Evolutionary conservation across 1,140 invertebrate species (phyloP).

Genomic region (Drosophila busckii): DNA sequence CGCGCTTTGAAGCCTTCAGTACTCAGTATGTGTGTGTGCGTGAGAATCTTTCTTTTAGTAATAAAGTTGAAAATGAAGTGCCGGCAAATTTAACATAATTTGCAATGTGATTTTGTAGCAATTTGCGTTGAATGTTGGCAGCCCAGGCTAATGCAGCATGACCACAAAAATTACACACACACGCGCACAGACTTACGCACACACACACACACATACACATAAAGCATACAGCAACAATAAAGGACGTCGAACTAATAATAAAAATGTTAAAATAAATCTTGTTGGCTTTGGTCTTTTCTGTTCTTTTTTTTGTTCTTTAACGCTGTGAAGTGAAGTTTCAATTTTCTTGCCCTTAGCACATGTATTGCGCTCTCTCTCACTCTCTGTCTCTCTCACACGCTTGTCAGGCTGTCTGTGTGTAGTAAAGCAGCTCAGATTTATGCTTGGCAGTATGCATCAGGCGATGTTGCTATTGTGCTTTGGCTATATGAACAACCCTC

Average conservation of each 20-base stretch:
- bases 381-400: background rate
- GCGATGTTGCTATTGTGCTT: slow-evolving; percentile 55
- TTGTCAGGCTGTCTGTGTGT: slow-evolving; percentile 12
- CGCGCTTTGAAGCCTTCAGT: too few species aligned
- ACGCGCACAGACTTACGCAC: too few species aligned
- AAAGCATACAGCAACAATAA: slow-evolving; percentile 5
- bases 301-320: background rate
- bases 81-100: slow-evolving; percentile 59
- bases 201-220: too few species aligned
- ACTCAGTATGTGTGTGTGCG: too few species aligned
- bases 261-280: slow-evolving; percentile 74
- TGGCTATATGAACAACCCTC: slow-evolving; percentile 71
- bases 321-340: slow-evolving; percentile 28
- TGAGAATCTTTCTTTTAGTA: slow-evolving; percentile 24
- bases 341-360: slow-evolving; percentile 25
- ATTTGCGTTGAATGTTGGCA: slow-evolving; percentile 47
- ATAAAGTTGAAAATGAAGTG: slow-evolving; percentile 59
- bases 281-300: slow-evolving; percentile 13
- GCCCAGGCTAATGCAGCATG: slow-evolving; percentile 55
- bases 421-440: slow-evolving; percentile 62
- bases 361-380: background rate
- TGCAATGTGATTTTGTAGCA: slow-evolving; percentile 63
- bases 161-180: slow-evolving; percentile 57
- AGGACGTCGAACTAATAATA: slow-evolving; percentile 61
- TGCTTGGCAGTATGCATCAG: slow-evolving; percentile 40